Evolutionary conservation across 1,140 invertebrate genomes (phyloP), one percentile per base, ranked within the genome.

Genomic region (Acromyrmex charruanus): DNA sequence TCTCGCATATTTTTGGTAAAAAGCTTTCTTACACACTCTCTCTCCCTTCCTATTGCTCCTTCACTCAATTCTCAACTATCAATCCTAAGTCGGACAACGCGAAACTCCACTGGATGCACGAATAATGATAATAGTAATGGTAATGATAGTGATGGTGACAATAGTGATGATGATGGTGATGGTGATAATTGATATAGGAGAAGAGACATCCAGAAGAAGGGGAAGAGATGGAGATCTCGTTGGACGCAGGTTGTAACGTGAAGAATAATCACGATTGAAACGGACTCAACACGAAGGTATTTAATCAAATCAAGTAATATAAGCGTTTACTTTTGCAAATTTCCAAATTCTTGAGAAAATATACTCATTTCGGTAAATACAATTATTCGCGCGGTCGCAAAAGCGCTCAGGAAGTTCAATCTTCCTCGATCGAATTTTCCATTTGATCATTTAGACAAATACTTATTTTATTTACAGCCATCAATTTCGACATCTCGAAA

Each of bases 1-100:
- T 94, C 88, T 94, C 89, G 85, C 91, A 86, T 94, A 94, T 95
- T 95, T 95, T 81, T 81, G 94, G 94, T 95, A 95, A 93, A 94
- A 95, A 94, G 94, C 94, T 94, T 94, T 94, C 86, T 84, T 79
- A 88, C 69, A 86, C 77, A 86, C 82, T 84, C 92, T 88, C 77
- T 79, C 92, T 89, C 82, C 74, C 72, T 79, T 25, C 82, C 65
- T 84, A 51, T 85, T 53, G 58, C 63, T 87, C 68, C 2, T 61
- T 58, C 85, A 85, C 63, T 87, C 87, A 53, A 90, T 75, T 55
- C 31, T 75, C 21, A 39, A 65, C 21, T 81, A 16, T 81, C 77
- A 69, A 63, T 79, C 75, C 85, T 89, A 87, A 89, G 58, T 87
- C 75, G 71, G 88, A 91, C 85, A 91, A 89, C 39, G 71, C 77